phyloP scores from a whole-genome alignment of 2,113 vertebrate genomes.

The Alexandromys fortis region DNA sequence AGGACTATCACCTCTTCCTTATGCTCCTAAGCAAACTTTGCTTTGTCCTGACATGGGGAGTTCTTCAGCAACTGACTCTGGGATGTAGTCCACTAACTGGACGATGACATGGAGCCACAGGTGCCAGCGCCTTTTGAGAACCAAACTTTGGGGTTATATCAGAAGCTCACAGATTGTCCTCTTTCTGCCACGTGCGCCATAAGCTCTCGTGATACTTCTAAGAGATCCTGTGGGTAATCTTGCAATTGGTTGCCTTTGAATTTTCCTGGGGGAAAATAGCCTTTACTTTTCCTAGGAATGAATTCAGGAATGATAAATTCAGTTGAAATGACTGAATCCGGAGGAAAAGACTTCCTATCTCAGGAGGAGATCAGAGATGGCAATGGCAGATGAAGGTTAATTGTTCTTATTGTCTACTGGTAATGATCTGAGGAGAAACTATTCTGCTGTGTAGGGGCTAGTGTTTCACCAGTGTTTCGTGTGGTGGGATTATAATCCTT shows the following conservation, averaged over 20 bases:
- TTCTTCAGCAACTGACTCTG: neutral
- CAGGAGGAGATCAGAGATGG: constrained; percentile 5
- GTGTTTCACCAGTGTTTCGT: neutral
- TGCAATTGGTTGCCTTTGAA: neutral
- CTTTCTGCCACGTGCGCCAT: neutral
- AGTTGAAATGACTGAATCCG: constrained; percentile 23
- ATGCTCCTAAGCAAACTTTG: constrained; percentile 24
- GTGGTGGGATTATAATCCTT: constrained; percentile 34
- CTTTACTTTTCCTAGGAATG: constrained; percentile 36
- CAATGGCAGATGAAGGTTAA: constrained; percentile 31
- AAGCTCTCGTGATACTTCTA: neutral
- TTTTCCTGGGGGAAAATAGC: neutral
- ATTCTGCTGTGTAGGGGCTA: constrained; percentile 4
- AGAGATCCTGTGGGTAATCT: constrained; percentile 23
- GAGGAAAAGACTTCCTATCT: constrained; percentile 37
- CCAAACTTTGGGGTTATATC: neutral
- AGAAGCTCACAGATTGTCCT: neutral
- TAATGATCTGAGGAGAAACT: constrained; percentile 28
- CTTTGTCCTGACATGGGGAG: constrained; percentile 27
- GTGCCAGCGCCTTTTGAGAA: no score
- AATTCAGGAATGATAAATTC: constrained; percentile 41
- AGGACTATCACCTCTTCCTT: neutral
- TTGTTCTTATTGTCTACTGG: constrained; percentile 21
- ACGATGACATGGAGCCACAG: neutral
- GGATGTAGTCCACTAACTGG: constrained; percentile 42